Conservation (phyloP, 2,797 vertebrate genomes). For the Botia kubotai region DNA sequence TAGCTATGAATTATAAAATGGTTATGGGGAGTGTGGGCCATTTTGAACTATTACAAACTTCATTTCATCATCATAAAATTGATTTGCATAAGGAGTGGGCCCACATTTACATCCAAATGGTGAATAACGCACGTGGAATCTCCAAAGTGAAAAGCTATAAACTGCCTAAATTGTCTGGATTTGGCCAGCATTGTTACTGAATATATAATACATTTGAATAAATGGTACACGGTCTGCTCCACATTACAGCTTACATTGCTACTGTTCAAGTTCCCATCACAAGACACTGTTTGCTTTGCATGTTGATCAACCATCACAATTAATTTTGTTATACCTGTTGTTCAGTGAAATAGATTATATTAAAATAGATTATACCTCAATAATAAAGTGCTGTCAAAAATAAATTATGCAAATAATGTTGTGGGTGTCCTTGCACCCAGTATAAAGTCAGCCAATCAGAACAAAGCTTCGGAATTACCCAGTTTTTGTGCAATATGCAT, state of each 20-base stretch:
- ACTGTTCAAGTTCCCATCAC: no score
- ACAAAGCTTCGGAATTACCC: not conserved
- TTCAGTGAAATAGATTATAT: no score
- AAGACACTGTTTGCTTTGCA: no score
- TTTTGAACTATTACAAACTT: constrained; percentile 3
- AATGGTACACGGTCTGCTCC: no score
- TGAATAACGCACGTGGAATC: constrained; percentile 11
- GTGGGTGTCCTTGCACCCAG: not conserved
- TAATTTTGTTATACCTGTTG: no score
- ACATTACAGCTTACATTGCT: no score
- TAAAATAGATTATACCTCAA: no score
- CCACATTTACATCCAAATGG: constrained; percentile 5
- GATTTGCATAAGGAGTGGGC: not conserved
- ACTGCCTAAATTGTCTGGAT: not conserved
- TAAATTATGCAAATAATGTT: no score
- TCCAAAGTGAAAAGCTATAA: not conserved
- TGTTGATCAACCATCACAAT: no score
- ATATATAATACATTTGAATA: no score
- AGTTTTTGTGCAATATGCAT: constrained; percentile 2
- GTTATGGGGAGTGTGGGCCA: not conserved
- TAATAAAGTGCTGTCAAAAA: no score
- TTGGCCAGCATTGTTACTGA: no score
- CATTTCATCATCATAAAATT: constrained; percentile 10
- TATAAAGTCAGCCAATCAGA: constrained; percentile 8
- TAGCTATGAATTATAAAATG: constrained; percentile 24